phyloP scores from a whole-genome alignment of 2,888 invertebrate genomes.

The Cheilosia vernalis region DNA sequence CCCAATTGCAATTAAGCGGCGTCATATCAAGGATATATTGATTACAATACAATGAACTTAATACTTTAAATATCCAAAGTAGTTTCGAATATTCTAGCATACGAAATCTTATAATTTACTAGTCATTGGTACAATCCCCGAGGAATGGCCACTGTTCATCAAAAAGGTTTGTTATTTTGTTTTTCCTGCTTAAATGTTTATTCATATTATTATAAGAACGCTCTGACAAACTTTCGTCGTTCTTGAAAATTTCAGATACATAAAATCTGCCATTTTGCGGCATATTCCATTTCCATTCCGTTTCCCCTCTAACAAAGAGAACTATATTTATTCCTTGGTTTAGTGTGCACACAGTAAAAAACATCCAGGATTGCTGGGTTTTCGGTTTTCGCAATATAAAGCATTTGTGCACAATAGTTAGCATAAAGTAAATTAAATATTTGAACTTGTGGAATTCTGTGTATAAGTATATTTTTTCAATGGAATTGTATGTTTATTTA shows the following conservation, averaged over 20 bases:
- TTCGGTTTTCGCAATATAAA: conserved; percentile 26
- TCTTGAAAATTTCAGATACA: conserved; percentile 66
- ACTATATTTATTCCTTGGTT: conserved; percentile 65
- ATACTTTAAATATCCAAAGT: conserved; percentile 7
- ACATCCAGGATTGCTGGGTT: conserved; percentile 49
- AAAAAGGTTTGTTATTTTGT: conserved; percentile 62
- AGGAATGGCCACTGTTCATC: conserved; percentile 1
- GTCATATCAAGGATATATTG: conserved; percentile 1
- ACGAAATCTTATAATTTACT: background rate
- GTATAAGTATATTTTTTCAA: background rate
- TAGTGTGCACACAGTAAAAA: conserved; percentile 57
- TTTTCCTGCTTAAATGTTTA: conserved; percentile 23
- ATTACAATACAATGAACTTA: conserved; percentile 33
- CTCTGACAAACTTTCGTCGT: conserved; percentile 31
- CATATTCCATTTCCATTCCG: conserved; percentile 72
- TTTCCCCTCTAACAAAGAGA: conserved; percentile 74
- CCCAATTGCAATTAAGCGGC: conserved; percentile 33
- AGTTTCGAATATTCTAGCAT: conserved; percentile 20
- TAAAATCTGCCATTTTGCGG: conserved; percentile 76
- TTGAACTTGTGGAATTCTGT: background rate
- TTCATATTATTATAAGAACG: conserved; percentile 7
- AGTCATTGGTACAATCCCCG: conserved; percentile 5
- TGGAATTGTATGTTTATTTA: background rate
- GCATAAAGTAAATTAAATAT: background rate
- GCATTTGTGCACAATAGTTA: background rate